These are phyloP conservation scores for Crax fasciolata DNA, from an alignment of 2,797 vertebrate genomes.

Conservation along the genomic window DNA sequence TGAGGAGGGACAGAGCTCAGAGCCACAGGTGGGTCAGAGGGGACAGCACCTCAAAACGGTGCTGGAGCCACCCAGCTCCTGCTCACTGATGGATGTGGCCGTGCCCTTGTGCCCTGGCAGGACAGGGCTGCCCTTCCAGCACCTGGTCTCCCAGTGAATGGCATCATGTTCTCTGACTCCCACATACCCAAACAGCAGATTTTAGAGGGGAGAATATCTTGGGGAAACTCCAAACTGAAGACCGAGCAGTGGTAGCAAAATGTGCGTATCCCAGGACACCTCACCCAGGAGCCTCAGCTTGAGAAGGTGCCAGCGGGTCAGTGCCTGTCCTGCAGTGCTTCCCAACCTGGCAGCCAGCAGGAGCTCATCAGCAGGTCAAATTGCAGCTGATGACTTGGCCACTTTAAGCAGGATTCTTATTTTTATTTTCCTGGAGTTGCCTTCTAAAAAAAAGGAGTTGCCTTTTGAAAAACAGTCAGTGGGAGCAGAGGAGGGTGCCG, in stretches of 20 bases:
- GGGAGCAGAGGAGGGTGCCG: not conserved
- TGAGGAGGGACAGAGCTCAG: not conserved
- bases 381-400: not conserved
- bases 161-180: not conserved
- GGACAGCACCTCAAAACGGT: fast-evolving
- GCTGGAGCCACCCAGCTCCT: not conserved
- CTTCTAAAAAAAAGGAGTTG: not conserved
- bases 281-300: not conserved
- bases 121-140: not conserved
- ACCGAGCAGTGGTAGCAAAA: not conserved
- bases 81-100: fast-evolving
- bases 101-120: not conserved
- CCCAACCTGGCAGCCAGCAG: not conserved
- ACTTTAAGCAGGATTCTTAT: not conserved
- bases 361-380: not conserved
- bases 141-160: not conserved
- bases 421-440: not conserved
- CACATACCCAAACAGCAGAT: not conserved
- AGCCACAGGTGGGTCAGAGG: fast-evolving
- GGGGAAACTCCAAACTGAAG: not conserved
- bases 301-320: not conserved
- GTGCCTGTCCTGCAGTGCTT: fast-evolving
- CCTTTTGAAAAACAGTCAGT: not conserved
- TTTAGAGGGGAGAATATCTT: not conserved
- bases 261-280: not conserved